Conservation (phyloP, 2,113 vertebrate genomes). For the Morone saxatilis region DNA sequence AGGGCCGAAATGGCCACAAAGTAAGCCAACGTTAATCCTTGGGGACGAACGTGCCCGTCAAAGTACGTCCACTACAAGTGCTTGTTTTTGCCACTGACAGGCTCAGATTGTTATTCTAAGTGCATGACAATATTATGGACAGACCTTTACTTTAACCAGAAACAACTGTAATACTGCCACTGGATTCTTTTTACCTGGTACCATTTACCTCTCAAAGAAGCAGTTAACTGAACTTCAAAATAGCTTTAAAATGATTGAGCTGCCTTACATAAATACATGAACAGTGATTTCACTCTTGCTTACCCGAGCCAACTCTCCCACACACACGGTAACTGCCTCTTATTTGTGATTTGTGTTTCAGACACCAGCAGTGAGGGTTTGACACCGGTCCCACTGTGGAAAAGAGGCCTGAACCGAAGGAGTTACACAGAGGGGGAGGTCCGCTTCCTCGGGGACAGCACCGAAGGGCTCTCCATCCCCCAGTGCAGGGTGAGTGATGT, state of each 20-base stretch:
- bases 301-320: not conserved
- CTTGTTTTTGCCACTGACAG: no score
- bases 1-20: no score
- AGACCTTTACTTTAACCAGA: no score
- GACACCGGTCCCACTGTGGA: slow-evolving; percentile 58
- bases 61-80: no score
- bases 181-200: no score
- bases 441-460: slow-evolving; percentile 71
- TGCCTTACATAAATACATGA: not conserved
- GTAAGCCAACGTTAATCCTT: no score
- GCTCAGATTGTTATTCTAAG: no score
- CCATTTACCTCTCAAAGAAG: no score
- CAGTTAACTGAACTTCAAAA: not conserved
- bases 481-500: slow-evolving; percentile 83
- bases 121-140: no score
- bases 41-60: no score
- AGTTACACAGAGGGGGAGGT: slow-evolving; percentile 85
- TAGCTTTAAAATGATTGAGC: not conserved
- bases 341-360: slow-evolving; percentile 63
- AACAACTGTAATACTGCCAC: no score
- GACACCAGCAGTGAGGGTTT: slow-evolving; percentile 70
- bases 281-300: not conserved
- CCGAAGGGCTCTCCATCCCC: slow-evolving; percentile 70
- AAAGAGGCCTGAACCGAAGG: slow-evolving; percentile 80
- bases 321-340: not conserved